These are phyloP conservation scores for Drosophila anomalipes DNA, from an alignment of 2,888 invertebrate genomes.

Conservation along the genomic window DNA sequence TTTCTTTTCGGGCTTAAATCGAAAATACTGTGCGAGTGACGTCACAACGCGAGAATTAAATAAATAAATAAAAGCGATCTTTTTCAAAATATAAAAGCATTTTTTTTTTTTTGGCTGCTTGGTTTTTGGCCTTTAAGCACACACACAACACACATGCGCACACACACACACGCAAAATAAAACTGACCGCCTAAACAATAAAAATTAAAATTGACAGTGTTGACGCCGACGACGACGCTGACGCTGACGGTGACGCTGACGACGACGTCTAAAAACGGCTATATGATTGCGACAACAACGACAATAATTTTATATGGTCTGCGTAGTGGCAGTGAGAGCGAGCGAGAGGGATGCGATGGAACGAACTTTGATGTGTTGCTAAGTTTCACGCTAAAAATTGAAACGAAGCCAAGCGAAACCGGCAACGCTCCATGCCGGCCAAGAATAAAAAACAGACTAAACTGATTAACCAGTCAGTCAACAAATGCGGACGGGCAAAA, in stretches of 20 bases:
- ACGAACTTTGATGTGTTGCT: conserved; percentile 43
- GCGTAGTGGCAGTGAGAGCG: neutral
- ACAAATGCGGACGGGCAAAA: conserved; percentile 32
- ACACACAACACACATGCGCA: conserved; percentile 30
- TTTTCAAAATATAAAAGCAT: conserved; percentile 23
- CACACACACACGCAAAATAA: conserved; percentile 16
- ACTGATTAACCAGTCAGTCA: conserved; percentile 72
- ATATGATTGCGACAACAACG: conserved; percentile 70
- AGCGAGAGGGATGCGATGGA: neutral
- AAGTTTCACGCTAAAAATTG: conserved; percentile 19
- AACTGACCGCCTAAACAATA: conserved; percentile 36
- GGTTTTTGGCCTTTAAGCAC: conserved; percentile 39
- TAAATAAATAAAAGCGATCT: conserved; percentile 60
- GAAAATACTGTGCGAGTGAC: conserved; percentile 49
- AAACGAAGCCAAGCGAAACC: conserved; percentile 34
- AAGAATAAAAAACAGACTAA: conserved; percentile 78
- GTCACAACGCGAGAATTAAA: conserved; percentile 61
- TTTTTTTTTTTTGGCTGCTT: conserved; percentile 1
- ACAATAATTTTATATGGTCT: conserved; percentile 23
- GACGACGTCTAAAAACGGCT: conserved; percentile 66
- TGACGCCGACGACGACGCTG: conserved; percentile 9
- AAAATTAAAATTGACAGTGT: conserved; percentile 48
- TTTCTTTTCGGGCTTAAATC: conserved; percentile 26
- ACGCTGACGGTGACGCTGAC: conserved; percentile 24
- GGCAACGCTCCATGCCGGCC: conserved; percentile 73